Evolutionary conservation across 2,888 invertebrate species (phyloP).

Genomic region (Apamea crenata): DNA sequence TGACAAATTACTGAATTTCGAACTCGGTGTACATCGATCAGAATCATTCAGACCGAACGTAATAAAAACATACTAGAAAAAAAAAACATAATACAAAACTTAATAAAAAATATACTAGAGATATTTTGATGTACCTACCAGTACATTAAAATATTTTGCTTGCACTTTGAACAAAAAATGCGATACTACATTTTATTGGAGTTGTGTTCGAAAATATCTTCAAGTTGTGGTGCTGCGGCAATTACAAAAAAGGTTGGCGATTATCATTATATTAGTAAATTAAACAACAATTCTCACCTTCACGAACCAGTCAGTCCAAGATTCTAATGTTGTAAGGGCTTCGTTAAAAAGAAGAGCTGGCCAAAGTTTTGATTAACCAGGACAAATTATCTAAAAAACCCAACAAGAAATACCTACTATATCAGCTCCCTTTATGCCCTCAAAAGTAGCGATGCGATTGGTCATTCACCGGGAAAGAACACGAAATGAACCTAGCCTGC

Average conservation of each 20-base stretch:
- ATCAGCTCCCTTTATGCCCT: no score
- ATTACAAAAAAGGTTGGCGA: neutral
- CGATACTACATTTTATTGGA: neutral
- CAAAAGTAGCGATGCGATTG: no score
- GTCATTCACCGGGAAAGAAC: no score
- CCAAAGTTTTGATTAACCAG: neutral
- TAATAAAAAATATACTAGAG: no score
- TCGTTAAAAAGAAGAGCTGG: neutral
- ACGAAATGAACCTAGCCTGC: no score
- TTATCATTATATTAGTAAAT: neutral
- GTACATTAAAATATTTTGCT: no score
- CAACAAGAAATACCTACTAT: no score
- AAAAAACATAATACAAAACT: no score
- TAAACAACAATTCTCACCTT: neutral
- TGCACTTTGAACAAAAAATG: neutral
- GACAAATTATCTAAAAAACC: neutral
- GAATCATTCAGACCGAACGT: neutral
- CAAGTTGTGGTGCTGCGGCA: neutral
- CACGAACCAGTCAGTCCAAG: no score
- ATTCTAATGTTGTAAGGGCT: neutral
- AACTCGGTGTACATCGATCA: neutral
- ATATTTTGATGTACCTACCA: no score
- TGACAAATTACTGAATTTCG: no score
- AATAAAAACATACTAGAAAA: no score
- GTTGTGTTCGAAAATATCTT: neutral